Base-by-base conservation (phyloP, 2,888 invertebrate species). In the Tetragonisca angustula region DNA sequence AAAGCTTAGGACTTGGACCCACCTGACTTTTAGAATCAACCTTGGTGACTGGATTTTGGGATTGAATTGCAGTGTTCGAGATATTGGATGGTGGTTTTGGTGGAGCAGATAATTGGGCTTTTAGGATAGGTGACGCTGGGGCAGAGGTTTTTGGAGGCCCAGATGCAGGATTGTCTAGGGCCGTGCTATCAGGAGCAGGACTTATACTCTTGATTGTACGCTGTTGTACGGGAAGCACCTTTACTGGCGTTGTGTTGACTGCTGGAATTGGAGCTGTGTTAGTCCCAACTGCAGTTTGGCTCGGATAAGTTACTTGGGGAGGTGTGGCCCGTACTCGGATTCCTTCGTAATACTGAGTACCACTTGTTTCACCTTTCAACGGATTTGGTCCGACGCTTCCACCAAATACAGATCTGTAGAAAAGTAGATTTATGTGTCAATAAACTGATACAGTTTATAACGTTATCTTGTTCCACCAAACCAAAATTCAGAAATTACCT, bases 381-480 rank as follows among this genome's bases (percentile, higher is more conserved):
- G 96, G 96, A 93, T 97, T 97, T 0, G 98, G 98, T 0, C 98
- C 98, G 27, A 98, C 97, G 13, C 96, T 96, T 17, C 97, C 97
- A 24, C 98, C 98, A 93, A 98, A 98, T 73, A 98, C 97, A 74
- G 97, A 97, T 90, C 98, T 97, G 32, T 2, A 6, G 50, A 36
- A 15, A 24, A 32, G 32, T 6, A 6, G 67, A 43, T 54, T 49
- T 70, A 43, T 11, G 24, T 50, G 24, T 50, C 11, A 11, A n/a
- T 59, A 36, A 32, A 52, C 2, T 9, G 17, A 2, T 64, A 17
- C 15, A 27, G 52, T 52, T 19, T 0, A 13, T 13, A 0, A 36
- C 0, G 64, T 4, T 13, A 36, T 21, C 2, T 64, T 0, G 32
- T 36, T 0, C 32, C 1, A 0, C 32, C 4, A 0, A 49, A 9